phyloP scores from a whole-genome alignment of 2,113 vertebrate species.

The Sinocyclocheilus rhinocerous region DNA sequence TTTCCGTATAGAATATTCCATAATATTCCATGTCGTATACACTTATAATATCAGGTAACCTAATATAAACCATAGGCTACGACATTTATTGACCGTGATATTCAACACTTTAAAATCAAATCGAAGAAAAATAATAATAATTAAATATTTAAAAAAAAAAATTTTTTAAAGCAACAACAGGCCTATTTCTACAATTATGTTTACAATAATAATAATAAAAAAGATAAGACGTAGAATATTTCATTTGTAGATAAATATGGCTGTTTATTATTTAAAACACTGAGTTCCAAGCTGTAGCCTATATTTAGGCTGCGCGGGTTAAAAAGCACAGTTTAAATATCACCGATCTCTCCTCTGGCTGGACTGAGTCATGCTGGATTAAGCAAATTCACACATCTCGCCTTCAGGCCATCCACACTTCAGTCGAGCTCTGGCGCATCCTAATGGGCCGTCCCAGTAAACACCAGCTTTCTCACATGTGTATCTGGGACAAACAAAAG shows the following conservation, averaged over 20 bases:
- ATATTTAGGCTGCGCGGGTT: no score
- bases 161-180: neutral
- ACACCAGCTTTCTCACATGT: constrained; percentile 70
- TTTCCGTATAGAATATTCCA: no score
- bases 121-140: neutral
- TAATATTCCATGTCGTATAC: no score
- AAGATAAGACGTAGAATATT: no score
- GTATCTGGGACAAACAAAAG: constrained; percentile 77
- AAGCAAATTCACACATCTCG: constrained; percentile 65
- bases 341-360: neutral
- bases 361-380: constrained; percentile 58
- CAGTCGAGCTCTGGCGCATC: constrained; percentile 42
- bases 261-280: neutral
- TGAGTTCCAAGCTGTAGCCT: no score
- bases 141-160: no score
- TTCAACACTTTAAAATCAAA: neutral
- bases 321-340: no score
- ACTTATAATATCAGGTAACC: neutral
- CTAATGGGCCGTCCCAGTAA: constrained; percentile 70
- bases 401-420: constrained; percentile 68
- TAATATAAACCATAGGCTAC: neutral
- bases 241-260: neutral
- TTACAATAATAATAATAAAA: no score
- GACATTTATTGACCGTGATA: neutral
- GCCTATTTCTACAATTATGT: no score